These are phyloP conservation scores for Caenorhabditis panamensis DNA, from an alignment of 2,888 invertebrate species.

Conservation along the genomic window DNA sequence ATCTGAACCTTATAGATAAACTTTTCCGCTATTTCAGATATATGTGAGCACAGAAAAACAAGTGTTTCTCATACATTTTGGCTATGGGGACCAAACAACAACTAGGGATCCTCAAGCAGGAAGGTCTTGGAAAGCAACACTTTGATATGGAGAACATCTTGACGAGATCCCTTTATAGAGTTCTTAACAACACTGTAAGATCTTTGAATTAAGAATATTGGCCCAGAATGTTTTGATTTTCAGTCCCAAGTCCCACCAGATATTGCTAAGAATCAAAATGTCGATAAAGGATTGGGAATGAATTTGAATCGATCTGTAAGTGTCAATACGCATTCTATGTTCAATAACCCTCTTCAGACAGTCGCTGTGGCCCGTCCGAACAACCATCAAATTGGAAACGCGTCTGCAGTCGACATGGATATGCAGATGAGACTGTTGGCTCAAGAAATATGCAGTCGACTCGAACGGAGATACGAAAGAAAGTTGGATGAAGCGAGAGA, in stretches of 20 bases:
- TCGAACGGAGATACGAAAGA: constrained; percentile 60
- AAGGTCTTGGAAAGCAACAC: constrained; percentile 38
- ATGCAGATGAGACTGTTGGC: constrained; percentile 61
- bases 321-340: no score
- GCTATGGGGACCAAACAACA: constrained; percentile 42
- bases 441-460: constrained; percentile 56
- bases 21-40: neutral
- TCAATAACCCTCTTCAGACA: constrained; percentile 4
- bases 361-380: constrained; percentile 53
- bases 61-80: no score
- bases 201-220: no score
- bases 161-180: constrained; percentile 58
- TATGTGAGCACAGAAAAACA: neutral
- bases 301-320: constrained; percentile 11
- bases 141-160: constrained; percentile 62
- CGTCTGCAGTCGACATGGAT: constrained; percentile 31
- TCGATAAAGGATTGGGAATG: constrained; percentile 36
- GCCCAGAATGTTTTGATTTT: neutral
- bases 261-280: constrained; percentile 40
- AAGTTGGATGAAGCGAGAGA: constrained; percentile 55
- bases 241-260: constrained; percentile 32
- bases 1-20: neutral
- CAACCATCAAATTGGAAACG: constrained; percentile 50
- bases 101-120: constrained; percentile 35
- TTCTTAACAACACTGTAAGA: constrained; percentile 49